phyloP scores from a whole-genome alignment of 1,140 invertebrate species.

The Geopemphigus sp. region DNA sequence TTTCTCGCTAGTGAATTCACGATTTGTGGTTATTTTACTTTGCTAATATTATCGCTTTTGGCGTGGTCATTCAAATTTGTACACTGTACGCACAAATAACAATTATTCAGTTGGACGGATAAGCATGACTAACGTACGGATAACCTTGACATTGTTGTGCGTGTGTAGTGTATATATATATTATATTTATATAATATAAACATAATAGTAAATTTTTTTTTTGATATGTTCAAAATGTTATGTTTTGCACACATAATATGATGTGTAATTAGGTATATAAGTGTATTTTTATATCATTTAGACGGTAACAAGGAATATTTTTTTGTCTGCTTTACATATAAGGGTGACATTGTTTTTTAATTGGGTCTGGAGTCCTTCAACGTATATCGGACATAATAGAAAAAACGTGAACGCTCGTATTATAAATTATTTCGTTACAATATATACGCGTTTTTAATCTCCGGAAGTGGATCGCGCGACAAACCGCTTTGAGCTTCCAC shows the following conservation, averaged over 20 bases:
- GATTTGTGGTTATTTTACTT: constrained; percentile 18
- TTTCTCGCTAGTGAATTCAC: neutral
- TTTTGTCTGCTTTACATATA: neutral
- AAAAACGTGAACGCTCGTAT: neutral
- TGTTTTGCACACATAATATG: neutral
- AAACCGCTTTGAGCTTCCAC: neutral
- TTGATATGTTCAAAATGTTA: neutral
- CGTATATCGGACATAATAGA: neutral
- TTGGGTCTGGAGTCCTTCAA: constrained; percentile 24
- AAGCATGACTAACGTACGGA: constrained; percentile 23
- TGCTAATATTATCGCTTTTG: neutral
- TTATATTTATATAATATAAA: neutral
- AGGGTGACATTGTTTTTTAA: constrained; percentile 40
- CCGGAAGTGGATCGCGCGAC: neutral
- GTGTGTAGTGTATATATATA: neutral
- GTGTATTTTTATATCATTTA: no score
- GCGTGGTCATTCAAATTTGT: constrained; percentile 18
- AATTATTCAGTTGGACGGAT: constrained; percentile 1
- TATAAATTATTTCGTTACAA: neutral
- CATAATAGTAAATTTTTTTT: neutral
- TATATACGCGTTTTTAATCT: neutral
- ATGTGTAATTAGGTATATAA: neutral
- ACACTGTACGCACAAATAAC: neutral
- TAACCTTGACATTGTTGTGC: constrained; percentile 38
- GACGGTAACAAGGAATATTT: neutral